phyloP scores from a whole-genome alignment of 2,797 vertebrate genomes.

The Thaleichthys pacificus region DNA sequence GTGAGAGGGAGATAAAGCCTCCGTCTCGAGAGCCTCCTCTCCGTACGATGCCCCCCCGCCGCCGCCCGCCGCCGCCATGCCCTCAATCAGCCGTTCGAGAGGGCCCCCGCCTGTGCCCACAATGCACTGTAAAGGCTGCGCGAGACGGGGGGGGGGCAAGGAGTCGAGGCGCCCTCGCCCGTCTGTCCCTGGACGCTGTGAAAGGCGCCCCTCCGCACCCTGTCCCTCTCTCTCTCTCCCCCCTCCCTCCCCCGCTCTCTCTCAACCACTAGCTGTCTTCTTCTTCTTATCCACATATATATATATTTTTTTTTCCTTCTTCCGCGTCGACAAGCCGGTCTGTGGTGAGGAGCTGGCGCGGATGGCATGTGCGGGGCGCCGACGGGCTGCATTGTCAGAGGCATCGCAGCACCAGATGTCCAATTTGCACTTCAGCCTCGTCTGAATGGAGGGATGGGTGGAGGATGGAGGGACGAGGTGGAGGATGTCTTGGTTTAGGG shows the following conservation, averaged over 20 bases:
- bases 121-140: conserved; percentile 31
- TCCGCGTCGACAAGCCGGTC: conserved; percentile 36
- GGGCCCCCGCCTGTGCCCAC: conserved; percentile 17
- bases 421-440: conserved; percentile 81
- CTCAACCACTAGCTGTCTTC: conserved; percentile 23
- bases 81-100: conserved; percentile 44
- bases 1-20: conserved; percentile 32
- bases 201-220: conserved; percentile 36
- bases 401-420: conserved; percentile 81
- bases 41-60: conserved; percentile 19
- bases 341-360: conserved; percentile 35
- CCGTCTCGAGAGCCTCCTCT: conserved; percentile 23
- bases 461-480: conserved; percentile 10
- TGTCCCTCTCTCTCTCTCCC: conserved; percentile 29
- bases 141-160: conserved; percentile 40
- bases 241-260: conserved; percentile 27
- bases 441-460: conserved; percentile 72
- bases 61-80: conserved; percentile 8
- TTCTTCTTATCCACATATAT: too few species aligned
- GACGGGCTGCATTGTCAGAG: conserved; percentile 67
- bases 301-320: not conserved
- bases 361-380: conserved; percentile 4
- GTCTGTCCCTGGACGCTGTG: conserved; percentile 40
- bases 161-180: conserved; percentile 18
- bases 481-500: conserved; percentile 57